Percentiles rank a stretch among this genome's conserved stretches.
phyloP scores from a whole-genome alignment of 2,113 vertebrate genomes.

The Rhinoderma darwinii region DNA sequence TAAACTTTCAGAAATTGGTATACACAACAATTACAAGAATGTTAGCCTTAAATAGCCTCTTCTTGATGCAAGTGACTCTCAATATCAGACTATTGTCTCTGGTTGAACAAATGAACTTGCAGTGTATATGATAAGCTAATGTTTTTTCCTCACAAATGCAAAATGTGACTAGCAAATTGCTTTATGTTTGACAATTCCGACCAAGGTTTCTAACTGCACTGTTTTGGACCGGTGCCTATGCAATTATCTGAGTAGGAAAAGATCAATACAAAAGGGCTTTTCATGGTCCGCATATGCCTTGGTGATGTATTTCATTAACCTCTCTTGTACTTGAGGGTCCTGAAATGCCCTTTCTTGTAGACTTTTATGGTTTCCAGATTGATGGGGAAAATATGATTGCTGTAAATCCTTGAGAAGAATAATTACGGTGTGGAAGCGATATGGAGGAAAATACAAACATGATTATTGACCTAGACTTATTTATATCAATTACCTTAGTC shows the following conservation, averaged over 20 bases:
- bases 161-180: conserved; percentile 45
- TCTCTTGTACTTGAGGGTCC: conserved; percentile 55
- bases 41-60: neutral
- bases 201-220: conserved; percentile 40
- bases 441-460: conserved; percentile 34
- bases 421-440: conserved; percentile 4
- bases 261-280: conserved; percentile 57
- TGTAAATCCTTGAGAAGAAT: neutral
- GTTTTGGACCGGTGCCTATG: conserved; percentile 58
- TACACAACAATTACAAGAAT: neutral
- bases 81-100: neutral
- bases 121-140: conserved; percentile 40
- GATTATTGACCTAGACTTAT: conserved; percentile 10
- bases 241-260: conserved; percentile 57
- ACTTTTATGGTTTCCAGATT: conserved; percentile 52
- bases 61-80: neutral
- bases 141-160: conserved; percentile 37
- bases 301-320: conserved; percentile 59
- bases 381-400: conserved; percentile 50
- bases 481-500: conserved; percentile 31
- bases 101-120: conserved; percentile 31
- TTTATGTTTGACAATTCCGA: conserved; percentile 52
- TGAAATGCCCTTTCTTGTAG: conserved; percentile 53
- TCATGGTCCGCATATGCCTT: conserved; percentile 53
- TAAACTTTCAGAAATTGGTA: neutral